Conservation (phyloP, 2,113 vertebrate genomes). For the Xiphophorus couchianus region DNA sequence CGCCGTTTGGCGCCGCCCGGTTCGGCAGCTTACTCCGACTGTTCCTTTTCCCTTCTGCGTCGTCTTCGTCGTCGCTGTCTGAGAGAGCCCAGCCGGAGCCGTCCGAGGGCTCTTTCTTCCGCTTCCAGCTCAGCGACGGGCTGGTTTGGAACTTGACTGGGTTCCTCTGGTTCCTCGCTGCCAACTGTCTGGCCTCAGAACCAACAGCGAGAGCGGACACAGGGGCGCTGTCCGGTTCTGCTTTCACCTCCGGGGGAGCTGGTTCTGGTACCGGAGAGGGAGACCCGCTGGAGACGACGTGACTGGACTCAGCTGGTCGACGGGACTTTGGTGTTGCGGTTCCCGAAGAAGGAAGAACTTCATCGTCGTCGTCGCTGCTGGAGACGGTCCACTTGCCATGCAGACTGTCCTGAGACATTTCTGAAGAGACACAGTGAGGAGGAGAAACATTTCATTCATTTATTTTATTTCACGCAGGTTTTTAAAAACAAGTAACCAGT, state of each 20-base stretch:
- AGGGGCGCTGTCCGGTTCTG: constrained; percentile 48
- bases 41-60: constrained; percentile 36
- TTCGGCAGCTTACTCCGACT: constrained; percentile 12
- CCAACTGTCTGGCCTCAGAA: constrained; percentile 85
- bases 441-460: no score
- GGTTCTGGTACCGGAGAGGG: constrained; percentile 14
- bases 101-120: constrained; percentile 78
- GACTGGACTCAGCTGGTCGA: constrained; percentile 6
- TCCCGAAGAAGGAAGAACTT: constrained; percentile 60
- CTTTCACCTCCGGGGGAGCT: constrained; percentile 37
- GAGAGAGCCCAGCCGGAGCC: constrained; percentile 91
- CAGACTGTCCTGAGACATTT: constrained; percentile 85
- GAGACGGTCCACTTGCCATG: constrained; percentile 94
- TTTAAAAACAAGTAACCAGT: no score
- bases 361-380: constrained; percentile 91
- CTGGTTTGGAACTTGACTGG: constrained; percentile 72
- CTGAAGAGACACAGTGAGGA: constrained; percentile 30
- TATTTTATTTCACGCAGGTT: no score
- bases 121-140: constrained; percentile 73
- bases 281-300: constrained; percentile 7
- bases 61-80: constrained; percentile 87
- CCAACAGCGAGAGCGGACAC: constrained; percentile 62
- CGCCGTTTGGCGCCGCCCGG: constrained; percentile 56
- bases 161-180: constrained; percentile 78
- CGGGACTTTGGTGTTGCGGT: constrained; percentile 9